These are phyloP conservation scores for Gymnarchus niloticus DNA, from an alignment of 2,113 vertebrate genomes.

Conservation along the genomic window DNA sequence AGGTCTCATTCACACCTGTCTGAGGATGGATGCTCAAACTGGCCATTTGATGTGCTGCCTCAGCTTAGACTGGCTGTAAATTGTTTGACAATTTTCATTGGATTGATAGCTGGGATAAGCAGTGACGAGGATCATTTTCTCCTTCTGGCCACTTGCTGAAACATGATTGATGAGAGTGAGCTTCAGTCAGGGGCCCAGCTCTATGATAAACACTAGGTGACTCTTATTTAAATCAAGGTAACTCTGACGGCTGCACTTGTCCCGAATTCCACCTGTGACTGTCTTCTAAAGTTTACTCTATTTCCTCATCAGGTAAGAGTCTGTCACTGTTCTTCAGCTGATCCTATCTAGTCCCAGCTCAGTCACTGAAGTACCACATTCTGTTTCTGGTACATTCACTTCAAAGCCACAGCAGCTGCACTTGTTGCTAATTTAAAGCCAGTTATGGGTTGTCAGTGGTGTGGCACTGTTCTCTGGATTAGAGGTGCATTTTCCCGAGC, in stretches of 20 bases:
- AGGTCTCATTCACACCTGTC: background rate
- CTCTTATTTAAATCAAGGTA: background rate
- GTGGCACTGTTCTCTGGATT: background rate
- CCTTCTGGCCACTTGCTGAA: background rate
- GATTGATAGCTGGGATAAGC: background rate
- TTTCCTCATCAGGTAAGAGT: background rate
- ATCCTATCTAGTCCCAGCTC: background rate
- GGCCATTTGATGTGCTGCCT: background rate
- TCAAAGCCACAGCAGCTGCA: too few relatives aligned
- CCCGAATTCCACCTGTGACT: background rate
- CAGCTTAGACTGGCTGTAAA: background rate
- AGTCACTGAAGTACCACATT: background rate
- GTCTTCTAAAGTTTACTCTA: background rate
- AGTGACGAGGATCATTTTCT: too few relatives aligned
- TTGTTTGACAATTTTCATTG: background rate
- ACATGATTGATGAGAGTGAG: background rate
- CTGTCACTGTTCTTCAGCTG: background rate
- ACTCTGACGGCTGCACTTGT: background rate
- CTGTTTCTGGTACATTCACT: background rate
- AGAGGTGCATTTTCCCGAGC: background rate
- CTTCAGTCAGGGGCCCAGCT: background rate
- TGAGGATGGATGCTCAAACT: background rate
- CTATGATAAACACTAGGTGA: background rate
- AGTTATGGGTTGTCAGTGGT: background rate
- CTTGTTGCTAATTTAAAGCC: too few relatives aligned